Base-by-base conservation (phyloP, 2,888 invertebrate species). In the Nemotelus pantherinus region DNA sequence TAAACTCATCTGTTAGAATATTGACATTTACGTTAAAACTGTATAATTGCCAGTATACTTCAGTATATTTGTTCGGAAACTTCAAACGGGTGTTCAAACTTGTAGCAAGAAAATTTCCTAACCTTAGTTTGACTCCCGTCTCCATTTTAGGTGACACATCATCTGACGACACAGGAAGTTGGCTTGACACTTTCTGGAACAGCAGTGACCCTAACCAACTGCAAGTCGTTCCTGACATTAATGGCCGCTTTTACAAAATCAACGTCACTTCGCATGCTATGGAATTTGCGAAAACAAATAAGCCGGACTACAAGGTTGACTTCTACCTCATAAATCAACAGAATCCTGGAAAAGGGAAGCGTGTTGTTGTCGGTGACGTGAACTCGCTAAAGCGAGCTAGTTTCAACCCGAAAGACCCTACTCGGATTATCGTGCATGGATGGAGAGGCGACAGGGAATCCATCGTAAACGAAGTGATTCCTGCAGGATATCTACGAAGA, bases 371-470 rank as follows among this genome's bases (percentile, higher is more conserved):
- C 5, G 71, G 48, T n/a, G 82, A 81, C 7, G 77, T 76, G n/a
- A 76, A 77, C 0, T 81, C 83, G 6, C 79, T 84, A 65, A 64
- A 71, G 0, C 67, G 77, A 2, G 81, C 83, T 0, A 84, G 85
- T 0, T 84, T 84, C 43, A 82, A 86, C 79, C 80, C 83, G 5
- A 82, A 82, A 1, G 81, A 83, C 72, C 85, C 84, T 25, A 86
- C 85, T 0, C 82, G 83, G 47, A 80, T 85, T 57, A 82, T 85
- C 65, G 82, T 85, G 2, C 86, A 86, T 64, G 86, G 86, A 25
- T 86, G 85, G 85, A 85, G 84, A 83, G 84, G 84, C 77, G 84
- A 83, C 74, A 82, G 83, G 25, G 83, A 82, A 1, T 84, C 85
- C 2, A 83, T 84, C 2, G 84, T 85, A 70, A 86, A 85, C 79